A percentile compares a stretch with the other conserved stretches of the same genome.
These are phyloP conservation scores for Oxycera nigricornis DNA, from an alignment of 2,888 invertebrate species.

Conservation along the genomic window DNA sequence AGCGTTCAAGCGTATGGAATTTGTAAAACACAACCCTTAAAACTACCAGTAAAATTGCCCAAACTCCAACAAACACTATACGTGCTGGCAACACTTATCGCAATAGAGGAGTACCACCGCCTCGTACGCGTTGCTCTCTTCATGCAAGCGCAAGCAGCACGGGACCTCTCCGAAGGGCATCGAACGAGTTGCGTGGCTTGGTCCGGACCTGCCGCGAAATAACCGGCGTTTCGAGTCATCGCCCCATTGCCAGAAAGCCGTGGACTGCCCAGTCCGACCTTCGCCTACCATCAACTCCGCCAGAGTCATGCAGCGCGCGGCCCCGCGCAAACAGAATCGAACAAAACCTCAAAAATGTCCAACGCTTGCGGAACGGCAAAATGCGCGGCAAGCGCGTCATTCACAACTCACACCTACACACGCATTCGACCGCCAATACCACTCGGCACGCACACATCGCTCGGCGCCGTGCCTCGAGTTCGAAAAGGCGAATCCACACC, in stretches of 20 bases:
- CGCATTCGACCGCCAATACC: background rate
- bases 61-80: too few relatives aligned
- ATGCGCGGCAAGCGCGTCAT: slow-evolving; percentile 4
- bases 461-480: background rate
- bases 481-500: background rate
- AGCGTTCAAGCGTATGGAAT: too few relatives aligned
- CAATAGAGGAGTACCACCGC: too few relatives aligned
- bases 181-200: background rate
- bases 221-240: too few relatives aligned
- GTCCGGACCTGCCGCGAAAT: background rate
- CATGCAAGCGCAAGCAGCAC: background rate
- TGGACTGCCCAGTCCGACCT: too few relatives aligned
- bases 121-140: too few relatives aligned
- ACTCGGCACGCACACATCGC: background rate
- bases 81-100: too few relatives aligned
- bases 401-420: background rate
- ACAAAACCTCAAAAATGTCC: background rate
- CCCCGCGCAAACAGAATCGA: background rate
- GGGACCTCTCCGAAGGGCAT: background rate
- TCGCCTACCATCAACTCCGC: too few relatives aligned
- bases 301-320: background rate
- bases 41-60: too few relatives aligned
- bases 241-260: too few relatives aligned
- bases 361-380: background rate
- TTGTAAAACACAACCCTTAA: too few relatives aligned